Evolutionary conservation across 2,797 vertebrate genomes (phyloP).

Genomic region (Coranthus polyacanthus): DNA sequence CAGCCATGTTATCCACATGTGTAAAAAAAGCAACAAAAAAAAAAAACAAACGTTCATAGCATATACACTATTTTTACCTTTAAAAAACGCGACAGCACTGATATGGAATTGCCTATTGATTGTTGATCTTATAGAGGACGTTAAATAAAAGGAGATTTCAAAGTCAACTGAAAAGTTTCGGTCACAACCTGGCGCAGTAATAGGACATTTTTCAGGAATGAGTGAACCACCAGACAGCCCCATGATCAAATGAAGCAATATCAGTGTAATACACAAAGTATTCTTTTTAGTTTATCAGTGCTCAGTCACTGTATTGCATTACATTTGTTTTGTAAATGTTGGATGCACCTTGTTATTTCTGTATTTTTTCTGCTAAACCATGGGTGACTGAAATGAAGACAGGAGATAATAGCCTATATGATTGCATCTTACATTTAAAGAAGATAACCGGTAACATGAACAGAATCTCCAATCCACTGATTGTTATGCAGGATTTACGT

Average conservation of each 20-base stretch:
- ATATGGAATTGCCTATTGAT: too few relatives aligned
- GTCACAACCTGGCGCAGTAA: background rate
- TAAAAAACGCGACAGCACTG: too few relatives aligned
- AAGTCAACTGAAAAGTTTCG: background rate
- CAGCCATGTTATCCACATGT: too few relatives aligned
- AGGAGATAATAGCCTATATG: too few relatives aligned
- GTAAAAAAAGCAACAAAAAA: too few relatives aligned
- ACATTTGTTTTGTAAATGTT: slow-evolving; percentile 3
- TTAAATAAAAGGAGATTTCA: background rate
- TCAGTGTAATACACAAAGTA: background rate
- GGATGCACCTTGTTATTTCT: background rate
- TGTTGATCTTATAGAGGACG: too few relatives aligned
- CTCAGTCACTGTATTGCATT: slow-evolving; percentile 10
- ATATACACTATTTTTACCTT: too few relatives aligned
- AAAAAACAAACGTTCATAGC: too few relatives aligned
- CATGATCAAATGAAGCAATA: background rate
- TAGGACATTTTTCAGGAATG: background rate
- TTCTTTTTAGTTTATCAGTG: slow-evolving; percentile 4
- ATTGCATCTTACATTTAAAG: too few relatives aligned
- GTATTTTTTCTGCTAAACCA: background rate
- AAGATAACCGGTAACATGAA: too few relatives aligned
- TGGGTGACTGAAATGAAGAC: background rate
- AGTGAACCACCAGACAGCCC: background rate
- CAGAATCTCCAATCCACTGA: too few relatives aligned
- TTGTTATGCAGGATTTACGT: slow-evolving; percentile 8